A percentile compares a stretch with the other conserved stretches of the same genome.
These are phyloP conservation scores for Hippocampus guttulatus DNA, from an alignment of 2,113 vertebrate genomes.

Conservation along the genomic window DNA sequence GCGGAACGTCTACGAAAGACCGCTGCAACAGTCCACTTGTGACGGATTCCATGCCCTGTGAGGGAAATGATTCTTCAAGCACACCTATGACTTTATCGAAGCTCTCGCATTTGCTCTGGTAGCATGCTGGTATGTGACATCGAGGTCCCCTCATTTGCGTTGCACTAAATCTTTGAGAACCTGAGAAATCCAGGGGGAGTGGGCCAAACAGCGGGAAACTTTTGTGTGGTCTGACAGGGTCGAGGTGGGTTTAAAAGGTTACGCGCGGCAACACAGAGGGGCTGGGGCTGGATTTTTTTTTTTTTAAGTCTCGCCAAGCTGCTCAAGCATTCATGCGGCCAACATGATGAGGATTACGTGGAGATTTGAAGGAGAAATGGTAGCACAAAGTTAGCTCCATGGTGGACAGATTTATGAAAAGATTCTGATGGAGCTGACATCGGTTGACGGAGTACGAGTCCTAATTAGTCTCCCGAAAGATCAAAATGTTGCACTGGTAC, in stretches of 20 bases:
- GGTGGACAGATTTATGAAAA: slow-evolving; percentile 4
- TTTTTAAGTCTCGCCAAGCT: slow-evolving; percentile 35
- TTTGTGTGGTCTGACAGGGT: slow-evolving; percentile 23
- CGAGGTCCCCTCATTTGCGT: slow-evolving; percentile 7
- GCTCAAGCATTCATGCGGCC: slow-evolving; percentile 43
- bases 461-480: background rate
- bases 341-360: slow-evolving; percentile 42
- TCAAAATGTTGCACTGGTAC: background rate
- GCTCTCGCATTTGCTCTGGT: background rate
- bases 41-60: background rate
- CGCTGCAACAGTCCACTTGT: background rate
- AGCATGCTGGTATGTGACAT: slow-evolving; percentile 21
- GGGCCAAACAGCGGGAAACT: slow-evolving; percentile 16
- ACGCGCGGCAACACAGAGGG: slow-evolving; percentile 6
- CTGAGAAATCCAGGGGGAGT: background rate
- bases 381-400: slow-evolving; percentile 11
- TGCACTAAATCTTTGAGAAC: slow-evolving; percentile 2
- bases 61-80: background rate
- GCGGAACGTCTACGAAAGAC: background rate
- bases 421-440: background rate
- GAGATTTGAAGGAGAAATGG: slow-evolving; percentile 13
- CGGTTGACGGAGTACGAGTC: background rate
- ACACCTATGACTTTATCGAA: background rate
- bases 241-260: slow-evolving; percentile 46
- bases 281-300: slow-evolving; percentile 14